phyloP scores from a whole-genome alignment of 2,888 invertebrate species.

The Lacanobia wlatinum region DNA sequence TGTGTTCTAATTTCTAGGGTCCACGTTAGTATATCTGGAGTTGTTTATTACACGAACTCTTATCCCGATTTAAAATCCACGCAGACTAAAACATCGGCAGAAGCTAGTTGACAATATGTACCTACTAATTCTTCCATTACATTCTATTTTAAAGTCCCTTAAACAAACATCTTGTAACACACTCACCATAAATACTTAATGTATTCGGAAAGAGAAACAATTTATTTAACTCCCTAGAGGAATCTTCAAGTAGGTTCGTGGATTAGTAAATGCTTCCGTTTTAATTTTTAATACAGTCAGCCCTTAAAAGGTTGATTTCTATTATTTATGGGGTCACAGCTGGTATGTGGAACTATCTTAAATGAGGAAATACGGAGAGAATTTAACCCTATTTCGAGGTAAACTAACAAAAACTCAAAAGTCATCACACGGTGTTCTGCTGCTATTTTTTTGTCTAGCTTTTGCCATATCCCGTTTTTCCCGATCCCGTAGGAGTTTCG shows the following conservation, averaged over 20 bases:
- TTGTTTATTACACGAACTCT: too few species aligned
- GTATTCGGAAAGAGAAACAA: slow-evolving; percentile 10
- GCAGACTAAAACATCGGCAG: too few species aligned
- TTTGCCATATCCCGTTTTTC: too few species aligned
- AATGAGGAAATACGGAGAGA: not conserved
- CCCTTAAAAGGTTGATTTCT: slow-evolving; percentile 56
- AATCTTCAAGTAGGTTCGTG: slow-evolving; percentile 12
- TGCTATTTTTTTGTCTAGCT: too few species aligned
- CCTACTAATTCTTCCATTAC: not conserved
- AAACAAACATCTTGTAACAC: not conserved
- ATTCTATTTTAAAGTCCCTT: not conserved
- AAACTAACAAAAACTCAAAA: not conserved
- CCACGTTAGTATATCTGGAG: too few species aligned
- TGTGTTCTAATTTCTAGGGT: too few species aligned
- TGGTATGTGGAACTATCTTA: slow-evolving; percentile 34
- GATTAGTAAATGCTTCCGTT: slow-evolving; percentile 53
- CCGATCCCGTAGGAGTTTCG: too few species aligned
- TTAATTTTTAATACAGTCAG: slow-evolving; percentile 57
- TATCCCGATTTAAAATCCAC: too few species aligned
- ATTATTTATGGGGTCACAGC: slow-evolving; percentile 45
- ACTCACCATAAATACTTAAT: slow-evolving; percentile 22
- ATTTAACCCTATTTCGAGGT: slow-evolving; percentile 2
- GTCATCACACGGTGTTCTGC: too few species aligned
- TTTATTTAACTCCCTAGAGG: slow-evolving; percentile 45
- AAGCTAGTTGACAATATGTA: too few species aligned